A percentile compares a stretch with the other conserved stretches of the same genome.
These are phyloP conservation scores for Rhea pennata DNA, from an alignment of 2,113 vertebrate species.

Conservation along the genomic window DNA sequence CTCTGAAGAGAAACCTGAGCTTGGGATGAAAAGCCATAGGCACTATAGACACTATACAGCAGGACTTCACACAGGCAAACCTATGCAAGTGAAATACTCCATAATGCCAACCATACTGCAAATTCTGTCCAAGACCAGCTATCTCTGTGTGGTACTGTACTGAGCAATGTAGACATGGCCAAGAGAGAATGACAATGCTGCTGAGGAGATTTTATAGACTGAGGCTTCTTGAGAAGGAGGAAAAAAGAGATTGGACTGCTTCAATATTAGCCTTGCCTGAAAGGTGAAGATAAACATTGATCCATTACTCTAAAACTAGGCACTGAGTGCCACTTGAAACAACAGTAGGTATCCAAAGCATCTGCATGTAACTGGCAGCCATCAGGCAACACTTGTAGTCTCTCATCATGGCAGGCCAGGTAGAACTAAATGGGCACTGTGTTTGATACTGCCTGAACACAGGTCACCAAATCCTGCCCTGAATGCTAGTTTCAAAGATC, in stretches of 20 bases:
- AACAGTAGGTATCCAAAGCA: background rate
- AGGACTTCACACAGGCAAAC: background rate
- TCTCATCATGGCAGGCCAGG: background rate
- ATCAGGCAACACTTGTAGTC: fast-evolving
- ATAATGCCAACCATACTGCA: background rate
- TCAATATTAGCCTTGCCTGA: background rate
- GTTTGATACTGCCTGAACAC: background rate
- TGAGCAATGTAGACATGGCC: background rate
- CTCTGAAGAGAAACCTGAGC: background rate
- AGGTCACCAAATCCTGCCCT: background rate
- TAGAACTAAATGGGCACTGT: background rate
- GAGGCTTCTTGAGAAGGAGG: background rate
- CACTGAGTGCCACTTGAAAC: background rate
- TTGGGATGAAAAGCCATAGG: background rate
- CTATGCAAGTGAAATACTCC: background rate
- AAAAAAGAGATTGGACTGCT: background rate
- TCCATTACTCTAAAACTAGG: background rate
- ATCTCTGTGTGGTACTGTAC: background rate
- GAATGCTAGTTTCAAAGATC: background rate
- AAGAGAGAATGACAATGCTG: background rate
- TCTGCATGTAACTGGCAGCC: background rate
- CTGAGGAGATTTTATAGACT: background rate
- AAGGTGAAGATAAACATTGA: background rate
- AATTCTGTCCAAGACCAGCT: background rate
- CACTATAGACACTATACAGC: background rate